Evolutionary conservation across 2,888 invertebrate genomes (phyloP).

Genomic region (Pomacea canaliculata): DNA sequence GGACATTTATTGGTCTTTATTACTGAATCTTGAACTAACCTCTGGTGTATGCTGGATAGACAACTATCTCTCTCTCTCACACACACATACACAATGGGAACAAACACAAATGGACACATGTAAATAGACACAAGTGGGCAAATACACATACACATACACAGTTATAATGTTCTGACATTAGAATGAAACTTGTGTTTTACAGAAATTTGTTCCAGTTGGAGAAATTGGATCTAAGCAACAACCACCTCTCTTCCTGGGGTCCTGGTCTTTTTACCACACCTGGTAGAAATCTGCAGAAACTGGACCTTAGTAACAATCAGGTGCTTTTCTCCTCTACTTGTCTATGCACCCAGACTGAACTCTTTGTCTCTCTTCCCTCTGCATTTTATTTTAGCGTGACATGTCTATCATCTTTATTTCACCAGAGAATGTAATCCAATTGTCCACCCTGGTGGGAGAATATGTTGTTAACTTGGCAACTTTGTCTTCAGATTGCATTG

Average conservation of each 20-base stretch:
- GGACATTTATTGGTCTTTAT: no score
- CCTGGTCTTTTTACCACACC: conserved; percentile 37
- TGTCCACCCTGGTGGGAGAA: neutral
- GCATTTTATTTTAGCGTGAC: no score
- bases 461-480: neutral
- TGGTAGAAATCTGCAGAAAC: conserved; percentile 20
- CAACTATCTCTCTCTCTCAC: no score
- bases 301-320: conserved; percentile 20
- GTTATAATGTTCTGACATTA: neutral
- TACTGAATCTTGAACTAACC: no score
- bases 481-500: conserved; percentile 5
- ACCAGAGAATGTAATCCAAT: no score
- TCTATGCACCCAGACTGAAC: no score
- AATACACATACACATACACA: conserved; percentile 3
- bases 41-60: no score
- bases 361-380: no score
- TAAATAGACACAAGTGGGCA: neutral
- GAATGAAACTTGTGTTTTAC: neutral
- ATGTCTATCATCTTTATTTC: no score
- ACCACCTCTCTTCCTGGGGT: conserved; percentile 69
- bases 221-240: conserved; percentile 77
- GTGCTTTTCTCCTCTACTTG: neutral
- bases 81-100: no score
- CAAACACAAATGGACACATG: no score
- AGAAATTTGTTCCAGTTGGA: conserved; percentile 80